A percentile compares a stretch with the other conserved stretches of the same genome.
These are phyloP conservation scores for Lophius piscatorius DNA, from an alignment of 2,113 vertebrate species.

Conservation along the genomic window DNA sequence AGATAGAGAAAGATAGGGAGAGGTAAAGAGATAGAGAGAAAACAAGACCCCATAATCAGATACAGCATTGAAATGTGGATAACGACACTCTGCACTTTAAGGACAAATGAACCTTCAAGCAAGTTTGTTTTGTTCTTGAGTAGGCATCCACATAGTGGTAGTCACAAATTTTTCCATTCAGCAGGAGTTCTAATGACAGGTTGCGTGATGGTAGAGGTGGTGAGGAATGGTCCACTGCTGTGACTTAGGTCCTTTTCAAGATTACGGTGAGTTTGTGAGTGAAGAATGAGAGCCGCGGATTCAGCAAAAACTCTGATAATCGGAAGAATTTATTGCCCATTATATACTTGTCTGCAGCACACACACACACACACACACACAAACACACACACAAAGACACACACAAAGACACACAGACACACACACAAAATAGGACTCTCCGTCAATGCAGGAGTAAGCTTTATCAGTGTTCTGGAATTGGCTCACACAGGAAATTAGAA, in stretches of 20 bases:
- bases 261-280: slow-evolving; percentile 60
- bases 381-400: slow-evolving; percentile 8
- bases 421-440: slow-evolving; percentile 16
- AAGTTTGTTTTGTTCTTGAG: slow-evolving; percentile 19
- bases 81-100: slow-evolving; percentile 1
- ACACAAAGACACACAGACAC: slow-evolving; percentile 25
- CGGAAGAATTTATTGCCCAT: slow-evolving; percentile 53
- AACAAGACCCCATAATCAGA: not conserved
- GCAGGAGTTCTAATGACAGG: slow-evolving; percentile 12
- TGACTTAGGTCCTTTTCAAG: slow-evolving; percentile 46
- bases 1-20: not conserved
- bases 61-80: not conserved
- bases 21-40: not conserved
- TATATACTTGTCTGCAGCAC: slow-evolving; percentile 44
- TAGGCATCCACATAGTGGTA: slow-evolving; percentile 2
- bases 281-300: slow-evolving; percentile 52
- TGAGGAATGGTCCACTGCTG: slow-evolving; percentile 42
- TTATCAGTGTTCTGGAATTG: slow-evolving; percentile 11
- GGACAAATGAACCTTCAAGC: slow-evolving; percentile 19
- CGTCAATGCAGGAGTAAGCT: slow-evolving; percentile 16
- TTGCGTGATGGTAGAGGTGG: too few relatives aligned
- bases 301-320: slow-evolving; percentile 49
- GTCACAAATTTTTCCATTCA: not conserved
- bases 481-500: slow-evolving; percentile 15
- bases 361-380: slow-evolving; percentile 24